These are phyloP conservation scores for Drosophila setosimentum DNA, from an alignment of 2,888 invertebrate species.

Conservation along the genomic window DNA sequence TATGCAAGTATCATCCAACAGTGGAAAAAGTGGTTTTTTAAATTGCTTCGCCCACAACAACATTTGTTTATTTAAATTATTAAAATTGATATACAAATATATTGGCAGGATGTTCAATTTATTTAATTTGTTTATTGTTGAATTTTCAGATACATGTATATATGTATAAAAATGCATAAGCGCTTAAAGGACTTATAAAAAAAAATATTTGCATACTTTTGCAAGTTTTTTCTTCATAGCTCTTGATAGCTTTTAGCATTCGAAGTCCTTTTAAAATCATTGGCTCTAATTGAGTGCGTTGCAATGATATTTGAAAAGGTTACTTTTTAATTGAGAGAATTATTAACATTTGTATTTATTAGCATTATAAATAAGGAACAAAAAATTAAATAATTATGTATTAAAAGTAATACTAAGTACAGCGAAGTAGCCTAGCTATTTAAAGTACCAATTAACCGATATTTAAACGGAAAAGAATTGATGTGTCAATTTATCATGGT, in stretches of 20 bases:
- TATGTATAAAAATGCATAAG: background rate
- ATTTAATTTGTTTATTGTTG: background rate
- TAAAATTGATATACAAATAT: background rate
- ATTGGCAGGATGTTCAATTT: background rate
- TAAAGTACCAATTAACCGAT: background rate
- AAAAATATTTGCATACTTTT: background rate
- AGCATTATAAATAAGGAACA: background rate
- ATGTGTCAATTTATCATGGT: background rate
- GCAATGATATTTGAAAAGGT: background rate
- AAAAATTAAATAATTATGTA: conserved; percentile 8
- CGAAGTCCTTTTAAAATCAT: background rate
- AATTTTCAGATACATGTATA: background rate
- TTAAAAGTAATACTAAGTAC: background rate
- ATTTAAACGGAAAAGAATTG: background rate
- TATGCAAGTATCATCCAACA: background rate
- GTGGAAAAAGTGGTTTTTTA: background rate
- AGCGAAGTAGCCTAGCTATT: background rate
- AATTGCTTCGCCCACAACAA: background rate
- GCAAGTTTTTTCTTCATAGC: background rate
- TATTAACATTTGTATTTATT: background rate
- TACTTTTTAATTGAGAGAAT: background rate
- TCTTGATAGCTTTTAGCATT: background rate
- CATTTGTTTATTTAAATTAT: background rate
- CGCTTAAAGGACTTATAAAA: background rate
- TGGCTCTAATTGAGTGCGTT: background rate